These are phyloP conservation scores for Epistrophella euchroma DNA, from an alignment of 2,888 invertebrate species.

Conservation along the genomic window DNA sequence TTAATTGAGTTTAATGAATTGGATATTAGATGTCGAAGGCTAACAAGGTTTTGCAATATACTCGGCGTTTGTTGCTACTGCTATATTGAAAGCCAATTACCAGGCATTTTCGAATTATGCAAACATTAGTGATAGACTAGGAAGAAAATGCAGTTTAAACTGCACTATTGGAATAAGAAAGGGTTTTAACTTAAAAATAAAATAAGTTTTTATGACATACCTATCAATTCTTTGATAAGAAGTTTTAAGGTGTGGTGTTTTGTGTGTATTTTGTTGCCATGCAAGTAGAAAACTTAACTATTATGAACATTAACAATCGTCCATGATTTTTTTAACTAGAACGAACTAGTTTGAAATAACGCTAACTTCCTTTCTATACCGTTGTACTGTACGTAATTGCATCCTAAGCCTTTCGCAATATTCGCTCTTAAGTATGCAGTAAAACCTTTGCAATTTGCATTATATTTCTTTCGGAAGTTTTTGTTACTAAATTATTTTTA, in stretches of 20 bases:
- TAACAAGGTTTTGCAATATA: slow-evolving; percentile 66
- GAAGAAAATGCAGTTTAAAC: neutral
- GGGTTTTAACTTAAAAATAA: neutral
- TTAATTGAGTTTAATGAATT: slow-evolving; percentile 72
- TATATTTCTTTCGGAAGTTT: no score
- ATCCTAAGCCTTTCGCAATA: no score
- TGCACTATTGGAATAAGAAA: slow-evolving; percentile 5
- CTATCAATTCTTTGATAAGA: slow-evolving; percentile 3
- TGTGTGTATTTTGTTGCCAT: neutral
- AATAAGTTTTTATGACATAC: neutral
- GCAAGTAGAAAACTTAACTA: no score
- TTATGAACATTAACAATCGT: no score
- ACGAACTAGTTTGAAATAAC: no score
- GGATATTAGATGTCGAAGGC: slow-evolving; percentile 72
- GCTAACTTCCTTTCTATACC: no score
- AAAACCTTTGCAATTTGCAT: no score
- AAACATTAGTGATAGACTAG: slow-evolving; percentile 18
- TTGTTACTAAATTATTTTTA: no score
- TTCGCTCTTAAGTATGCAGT: no score
- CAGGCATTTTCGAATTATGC: slow-evolving; percentile 32
- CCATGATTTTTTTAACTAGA: no score
- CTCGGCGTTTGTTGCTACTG: slow-evolving; percentile 22
- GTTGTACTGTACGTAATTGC: no score
- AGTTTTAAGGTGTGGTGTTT: neutral
- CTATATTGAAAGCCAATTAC: slow-evolving; percentile 25